phyloP scores from a whole-genome alignment of 2,113 vertebrate genomes.

The Osmerus mordax region DNA sequence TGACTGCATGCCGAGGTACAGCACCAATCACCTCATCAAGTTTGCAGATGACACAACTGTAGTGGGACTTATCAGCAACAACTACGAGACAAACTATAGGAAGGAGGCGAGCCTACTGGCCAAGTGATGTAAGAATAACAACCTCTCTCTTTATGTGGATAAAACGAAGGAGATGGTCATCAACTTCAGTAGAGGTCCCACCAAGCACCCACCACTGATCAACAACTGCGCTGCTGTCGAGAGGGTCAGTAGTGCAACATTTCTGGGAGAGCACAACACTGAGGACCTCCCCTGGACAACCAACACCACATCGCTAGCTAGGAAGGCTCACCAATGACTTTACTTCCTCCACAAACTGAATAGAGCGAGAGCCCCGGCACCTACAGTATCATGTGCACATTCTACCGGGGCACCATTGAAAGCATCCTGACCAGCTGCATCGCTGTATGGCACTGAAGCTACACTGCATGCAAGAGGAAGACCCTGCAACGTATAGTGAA shows the following conservation, averaged over 20 bases:
- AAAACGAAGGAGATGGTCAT: neutral
- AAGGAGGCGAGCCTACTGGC: neutral
- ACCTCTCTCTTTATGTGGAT: neutral
- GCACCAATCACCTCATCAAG: neutral
- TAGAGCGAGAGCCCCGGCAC: neutral
- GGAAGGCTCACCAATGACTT: neutral
- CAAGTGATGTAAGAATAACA: neutral
- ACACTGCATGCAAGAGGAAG: neutral
- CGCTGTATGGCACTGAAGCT: neutral
- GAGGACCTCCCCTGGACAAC: neutral
- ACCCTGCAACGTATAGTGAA: neutral
- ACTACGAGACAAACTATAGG: neutral
- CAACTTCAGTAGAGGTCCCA: neutral
- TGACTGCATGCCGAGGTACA: neutral
- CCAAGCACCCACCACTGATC: neutral
- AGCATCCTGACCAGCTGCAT: neutral
- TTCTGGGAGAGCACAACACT: neutral
- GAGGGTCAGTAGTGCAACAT: neutral
- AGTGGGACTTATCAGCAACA: neutral
- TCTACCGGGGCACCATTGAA: neutral
- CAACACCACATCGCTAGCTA: neutral
- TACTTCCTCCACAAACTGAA: neutral
- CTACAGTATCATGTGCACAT: neutral
- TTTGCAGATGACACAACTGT: neutral
- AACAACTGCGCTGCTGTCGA: neutral